Evolutionary conservation across 1,140 invertebrate species (phyloP), one percentile per base, ranked within the genome.

Genomic region (Drosophila quadrilineata): DNA sequence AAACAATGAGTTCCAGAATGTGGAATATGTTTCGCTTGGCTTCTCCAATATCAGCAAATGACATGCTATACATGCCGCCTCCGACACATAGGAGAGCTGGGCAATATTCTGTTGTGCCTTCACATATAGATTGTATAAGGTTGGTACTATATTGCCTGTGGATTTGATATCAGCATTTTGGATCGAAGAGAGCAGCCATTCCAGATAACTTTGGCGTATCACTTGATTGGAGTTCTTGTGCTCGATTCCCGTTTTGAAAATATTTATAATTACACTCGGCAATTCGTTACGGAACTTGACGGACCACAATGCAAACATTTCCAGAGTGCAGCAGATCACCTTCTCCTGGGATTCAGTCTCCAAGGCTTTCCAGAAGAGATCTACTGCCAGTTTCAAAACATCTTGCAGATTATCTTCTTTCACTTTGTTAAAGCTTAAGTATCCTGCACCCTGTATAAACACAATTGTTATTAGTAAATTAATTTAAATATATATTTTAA

Each of bases 331-430:
- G 60, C 95, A 93, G 17, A 98, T 89, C 1, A 96, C 97, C 73
- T 96, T 96, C 90, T 99, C 98, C 90, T 98, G 97, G 43, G 96
- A 95, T 92, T 99, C 98, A 24, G 92, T 92, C 85, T 97, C 95
- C 14, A 98, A 91, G 14, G 97, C 93, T 84, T 95, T 95, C 9
- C 95, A 91, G 80, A 97, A 95, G 57, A 94, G 91, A 28, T 93
- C 91, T 1, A 92, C 91, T 2, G 94, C 93, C 21, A 90, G 91
- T 43, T 92, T 89, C 41, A 94, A 92, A 49, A 98, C 89, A 59
- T 91, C 89, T 59, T 92, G 90, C 0, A 93, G 85, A 43, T 93
- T 91, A 3, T 91, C 91, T 2, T 92, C 93, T 10, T 91, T 88
- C 8, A 96, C 93, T 6, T 91, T 91, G 82, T 97, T 95, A 50